A percentile compares a stretch with the other conserved stretches of the same genome.
Evolutionary conservation across 35 echinoderm and acorn worm species (phyloP).

Genomic region (Amphiura filiformis): DNA sequence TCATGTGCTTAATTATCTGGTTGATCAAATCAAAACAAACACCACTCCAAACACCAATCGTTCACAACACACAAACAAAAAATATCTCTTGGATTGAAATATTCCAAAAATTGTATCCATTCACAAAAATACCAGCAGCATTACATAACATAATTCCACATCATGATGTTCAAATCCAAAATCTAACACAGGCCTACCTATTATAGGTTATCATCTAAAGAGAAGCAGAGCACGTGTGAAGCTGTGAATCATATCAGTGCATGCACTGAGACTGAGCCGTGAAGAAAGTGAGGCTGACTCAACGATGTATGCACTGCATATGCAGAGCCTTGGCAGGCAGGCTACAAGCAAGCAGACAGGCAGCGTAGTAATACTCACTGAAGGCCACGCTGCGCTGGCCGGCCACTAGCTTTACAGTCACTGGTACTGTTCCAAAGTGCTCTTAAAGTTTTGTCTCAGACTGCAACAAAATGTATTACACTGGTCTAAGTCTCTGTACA

Average conservation of each 20-base stretch:
- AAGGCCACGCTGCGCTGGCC: not conserved
- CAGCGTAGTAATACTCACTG: not conserved
- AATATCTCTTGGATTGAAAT: too few species aligned
- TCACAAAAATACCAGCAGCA: too few species aligned
- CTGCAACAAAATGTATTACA: not conserved
- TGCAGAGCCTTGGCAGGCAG: not conserved
- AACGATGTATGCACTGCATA: not conserved
- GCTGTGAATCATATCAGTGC: constrained; percentile 4
- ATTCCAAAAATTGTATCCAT: too few species aligned
- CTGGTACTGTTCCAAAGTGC: not conserved
- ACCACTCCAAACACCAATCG: too few species aligned
- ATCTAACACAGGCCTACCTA: not conserved
- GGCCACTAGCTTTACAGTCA: not conserved
- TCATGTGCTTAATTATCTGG: too few species aligned
- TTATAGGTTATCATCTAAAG: too few species aligned
- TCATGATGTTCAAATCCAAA: not conserved
- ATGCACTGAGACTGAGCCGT: not conserved
- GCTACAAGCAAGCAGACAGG: too few species aligned
- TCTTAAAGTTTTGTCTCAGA: not conserved
- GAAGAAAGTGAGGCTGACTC: not conserved
- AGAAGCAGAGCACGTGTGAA: not conserved
- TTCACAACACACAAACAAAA: too few species aligned
- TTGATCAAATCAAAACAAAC: too few species aligned
- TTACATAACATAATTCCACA: not conserved
- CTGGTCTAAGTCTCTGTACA: not conserved